These are phyloP conservation scores for Mythimna ferrago DNA, from an alignment of 2,888 invertebrate genomes.

Conservation along the genomic window DNA sequence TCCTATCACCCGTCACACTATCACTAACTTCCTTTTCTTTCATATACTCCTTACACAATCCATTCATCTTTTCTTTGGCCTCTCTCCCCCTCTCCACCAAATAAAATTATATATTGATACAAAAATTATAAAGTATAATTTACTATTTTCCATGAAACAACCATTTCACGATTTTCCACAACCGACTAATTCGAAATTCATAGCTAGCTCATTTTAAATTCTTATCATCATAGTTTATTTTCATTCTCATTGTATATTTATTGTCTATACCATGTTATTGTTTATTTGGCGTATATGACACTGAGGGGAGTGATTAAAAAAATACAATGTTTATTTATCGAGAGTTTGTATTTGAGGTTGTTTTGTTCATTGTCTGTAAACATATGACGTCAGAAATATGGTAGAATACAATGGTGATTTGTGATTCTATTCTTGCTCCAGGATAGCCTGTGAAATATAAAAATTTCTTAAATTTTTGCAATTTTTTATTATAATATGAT, in stretches of 20 bases:
- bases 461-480: too few species aligned
- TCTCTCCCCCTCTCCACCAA: too few species aligned
- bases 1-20: too few species aligned
- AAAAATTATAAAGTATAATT: background rate
- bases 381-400: too few species aligned
- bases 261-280: slow-evolving; percentile 10
- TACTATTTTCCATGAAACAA: slow-evolving; percentile 7
- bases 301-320: background rate
- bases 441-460: too few species aligned
- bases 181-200: background rate
- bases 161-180: slow-evolving; percentile 20
- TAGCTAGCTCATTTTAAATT: slow-evolving; percentile 42
- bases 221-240: slow-evolving; percentile 8
- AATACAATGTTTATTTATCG: slow-evolving; percentile 6
- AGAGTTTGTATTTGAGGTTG: background rate
- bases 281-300: background rate
- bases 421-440: too few species aligned
- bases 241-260: slow-evolving; percentile 35
- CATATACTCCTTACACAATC: too few species aligned
- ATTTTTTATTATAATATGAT: too few species aligned
- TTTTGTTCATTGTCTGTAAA: too few species aligned
- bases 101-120: background rate
- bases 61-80: too few species aligned
- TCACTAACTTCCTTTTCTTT: too few species aligned
- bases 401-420: too few species aligned